Conservation (phyloP, 2,888 invertebrate species). For the Chrysotoxum bicinctum region DNA sequence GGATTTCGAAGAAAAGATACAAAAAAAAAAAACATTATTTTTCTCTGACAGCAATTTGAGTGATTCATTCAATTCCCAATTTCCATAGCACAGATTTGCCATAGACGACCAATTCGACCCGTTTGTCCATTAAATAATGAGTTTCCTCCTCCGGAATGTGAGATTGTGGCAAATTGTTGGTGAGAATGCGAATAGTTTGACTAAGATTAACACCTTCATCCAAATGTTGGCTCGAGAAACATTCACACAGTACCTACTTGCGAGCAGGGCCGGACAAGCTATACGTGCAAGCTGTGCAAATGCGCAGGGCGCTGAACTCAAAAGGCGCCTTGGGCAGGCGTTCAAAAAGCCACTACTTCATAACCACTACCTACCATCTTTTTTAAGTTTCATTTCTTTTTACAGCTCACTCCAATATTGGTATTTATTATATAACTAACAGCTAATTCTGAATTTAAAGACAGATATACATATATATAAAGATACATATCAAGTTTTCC, state of each 20-base stretch:
- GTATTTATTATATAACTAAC: too few species aligned
- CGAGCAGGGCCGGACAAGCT: too few species aligned
- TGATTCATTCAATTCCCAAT: conserved; percentile 47
- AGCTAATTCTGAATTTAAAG: too few species aligned
- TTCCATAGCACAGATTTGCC: conserved; percentile 15
- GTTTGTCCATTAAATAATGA: conserved; percentile 67
- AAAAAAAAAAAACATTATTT: not conserved
- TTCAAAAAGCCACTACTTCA: too few species aligned
- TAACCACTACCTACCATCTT: too few species aligned
- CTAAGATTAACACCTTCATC: conserved; percentile 72
- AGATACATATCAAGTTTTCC: too few species aligned
- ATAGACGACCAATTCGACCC: not conserved
- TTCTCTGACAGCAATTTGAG: conserved; percentile 7
- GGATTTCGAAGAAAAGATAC: not conserved
- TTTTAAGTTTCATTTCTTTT: too few species aligned
- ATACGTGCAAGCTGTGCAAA: too few species aligned
- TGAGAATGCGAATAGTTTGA: conserved; percentile 62
- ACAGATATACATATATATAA: too few species aligned
- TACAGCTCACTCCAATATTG: too few species aligned
- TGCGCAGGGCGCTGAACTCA: too few species aligned
- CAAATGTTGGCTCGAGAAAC: conserved; percentile 12
- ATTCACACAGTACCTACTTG: conserved; percentile 1
- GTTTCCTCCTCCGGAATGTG: conserved; percentile 64
- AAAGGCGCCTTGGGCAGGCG: too few species aligned
- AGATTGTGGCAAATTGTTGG: conserved; percentile 65